phyloP scores from a whole-genome alignment of 2,888 invertebrate species.

The Mythimna pallens region DNA sequence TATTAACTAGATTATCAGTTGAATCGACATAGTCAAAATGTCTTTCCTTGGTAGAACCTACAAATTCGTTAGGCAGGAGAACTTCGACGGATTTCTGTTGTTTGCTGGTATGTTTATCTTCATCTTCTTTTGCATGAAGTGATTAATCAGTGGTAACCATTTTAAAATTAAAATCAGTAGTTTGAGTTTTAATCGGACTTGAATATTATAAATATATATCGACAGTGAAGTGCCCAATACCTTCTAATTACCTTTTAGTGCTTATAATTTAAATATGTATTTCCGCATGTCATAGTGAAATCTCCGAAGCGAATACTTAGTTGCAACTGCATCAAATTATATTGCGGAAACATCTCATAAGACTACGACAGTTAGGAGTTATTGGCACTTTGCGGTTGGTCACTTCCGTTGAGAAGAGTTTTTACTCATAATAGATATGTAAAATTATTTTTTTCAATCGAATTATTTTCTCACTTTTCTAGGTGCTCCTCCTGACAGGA shows the following conservation, averaged over 20 bases:
- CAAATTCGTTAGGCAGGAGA: conserved; percentile 67
- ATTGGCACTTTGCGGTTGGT: no score
- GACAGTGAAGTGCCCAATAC: background rate
- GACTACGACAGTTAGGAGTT: no score
- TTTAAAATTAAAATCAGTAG: background rate
- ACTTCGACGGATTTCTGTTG: conserved; percentile 70
- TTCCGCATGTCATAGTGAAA: no score
- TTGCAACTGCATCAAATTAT: no score
- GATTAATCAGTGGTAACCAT: background rate
- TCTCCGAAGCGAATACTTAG: no score
- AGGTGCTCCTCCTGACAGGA: conserved; percentile 66
- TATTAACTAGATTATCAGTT: conserved; percentile 1
- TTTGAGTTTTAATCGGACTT: no score
- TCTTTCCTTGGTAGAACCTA: conserved; percentile 70
- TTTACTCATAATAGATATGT: background rate
- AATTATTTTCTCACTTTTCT: background rate
- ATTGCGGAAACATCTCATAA: no score
- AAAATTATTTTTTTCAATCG: background rate
- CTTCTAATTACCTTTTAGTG: no score
- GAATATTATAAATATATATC: background rate
- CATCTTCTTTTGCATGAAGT: background rate
- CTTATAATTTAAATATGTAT: no score
- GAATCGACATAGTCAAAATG: conserved; percentile 60
- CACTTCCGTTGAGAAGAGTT: background rate
- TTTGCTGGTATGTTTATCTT: conserved; percentile 63